phyloP scores from a whole-genome alignment of 2,797 vertebrate species.

The Dicrostonyx torquatus region DNA sequence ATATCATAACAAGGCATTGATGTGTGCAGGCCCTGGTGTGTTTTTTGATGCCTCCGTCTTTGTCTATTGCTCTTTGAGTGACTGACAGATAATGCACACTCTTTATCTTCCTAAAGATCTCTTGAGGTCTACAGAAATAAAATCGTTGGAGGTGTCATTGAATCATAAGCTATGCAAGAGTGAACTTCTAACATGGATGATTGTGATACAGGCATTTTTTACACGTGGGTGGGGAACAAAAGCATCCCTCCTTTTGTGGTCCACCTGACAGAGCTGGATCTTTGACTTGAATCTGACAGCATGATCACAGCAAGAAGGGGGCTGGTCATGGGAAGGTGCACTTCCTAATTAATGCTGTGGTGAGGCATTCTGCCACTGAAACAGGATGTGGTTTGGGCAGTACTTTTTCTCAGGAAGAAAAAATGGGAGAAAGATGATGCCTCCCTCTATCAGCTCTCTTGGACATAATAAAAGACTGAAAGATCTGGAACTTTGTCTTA shows the following conservation, averaged over 20 bases:
- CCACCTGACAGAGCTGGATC: slow-evolving; percentile 37
- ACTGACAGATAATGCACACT: slow-evolving; percentile 60
- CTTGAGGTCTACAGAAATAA: slow-evolving; percentile 69
- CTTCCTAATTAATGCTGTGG: slow-evolving; percentile 50
- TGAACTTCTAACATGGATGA: slow-evolving; percentile 45
- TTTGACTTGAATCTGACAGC: slow-evolving; percentile 36
- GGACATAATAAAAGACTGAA: slow-evolving; percentile 24
- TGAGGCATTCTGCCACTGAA: neutral
- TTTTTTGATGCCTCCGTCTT: slow-evolving; percentile 49
- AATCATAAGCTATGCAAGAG: slow-evolving; percentile 66
- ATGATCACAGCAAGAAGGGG: slow-evolving; percentile 21
- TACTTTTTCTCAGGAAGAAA: slow-evolving; percentile 42
- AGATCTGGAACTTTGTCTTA: slow-evolving; percentile 20
- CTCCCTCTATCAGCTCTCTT: slow-evolving; percentile 43
- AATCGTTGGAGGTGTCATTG: slow-evolving; percentile 68
- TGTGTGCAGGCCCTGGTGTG: neutral
- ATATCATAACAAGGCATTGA: slow-evolving; percentile 52
- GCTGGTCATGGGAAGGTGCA: slow-evolving; percentile 6
- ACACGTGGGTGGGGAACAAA: neutral
- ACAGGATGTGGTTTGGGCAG: slow-evolving; percentile 48
- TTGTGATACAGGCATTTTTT: slow-evolving; percentile 31
- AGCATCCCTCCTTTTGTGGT: neutral
- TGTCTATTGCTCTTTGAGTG: slow-evolving; percentile 62
- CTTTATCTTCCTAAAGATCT: slow-evolving; percentile 70
- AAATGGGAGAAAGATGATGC: slow-evolving; percentile 40